Percentiles rank a stretch among this genome's conserved stretches.
Evolutionary conservation across 2,888 invertebrate species (phyloP).

Genomic region (Baronia brevicornis): DNA sequence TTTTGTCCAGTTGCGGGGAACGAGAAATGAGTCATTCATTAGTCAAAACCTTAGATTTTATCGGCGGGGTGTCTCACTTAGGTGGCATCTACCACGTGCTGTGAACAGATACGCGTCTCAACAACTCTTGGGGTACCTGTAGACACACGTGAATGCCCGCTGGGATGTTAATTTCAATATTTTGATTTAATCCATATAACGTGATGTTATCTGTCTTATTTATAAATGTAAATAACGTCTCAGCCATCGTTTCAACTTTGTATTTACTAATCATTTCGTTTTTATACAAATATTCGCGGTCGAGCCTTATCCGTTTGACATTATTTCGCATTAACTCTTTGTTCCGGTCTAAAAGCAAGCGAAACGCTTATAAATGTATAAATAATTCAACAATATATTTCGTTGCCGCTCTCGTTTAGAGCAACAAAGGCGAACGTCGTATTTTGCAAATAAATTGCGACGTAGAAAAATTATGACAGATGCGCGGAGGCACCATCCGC

Average conservation of each 20-base stretch:
- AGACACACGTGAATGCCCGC: constrained; percentile 30
- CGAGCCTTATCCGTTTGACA: constrained; percentile 32
- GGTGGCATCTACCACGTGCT: constrained; percentile 51
- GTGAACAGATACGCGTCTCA: constrained; percentile 34
- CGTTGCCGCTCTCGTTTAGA: constrained; percentile 29
- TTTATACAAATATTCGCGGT: constrained; percentile 37
- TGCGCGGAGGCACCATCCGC: constrained; percentile 45
- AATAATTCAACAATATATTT: constrained; percentile 57
- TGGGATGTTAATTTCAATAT: constrained; percentile 51
- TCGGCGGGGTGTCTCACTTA: constrained; percentile 24
- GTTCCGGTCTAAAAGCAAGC: constrained; percentile 35
- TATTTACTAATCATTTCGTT: constrained; percentile 32
- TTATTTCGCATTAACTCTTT: constrained; percentile 38
- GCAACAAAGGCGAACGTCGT: constrained; percentile 62
- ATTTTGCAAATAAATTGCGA: constrained; percentile 65
- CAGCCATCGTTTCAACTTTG: constrained; percentile 51
- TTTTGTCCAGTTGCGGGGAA: not conserved
- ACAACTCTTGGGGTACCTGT: constrained; percentile 25
- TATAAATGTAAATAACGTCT: constrained; percentile 42
- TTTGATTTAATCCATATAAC: constrained; percentile 47
- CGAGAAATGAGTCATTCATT: too few relatives aligned
- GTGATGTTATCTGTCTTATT: constrained; percentile 38
- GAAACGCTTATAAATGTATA: constrained; percentile 40
- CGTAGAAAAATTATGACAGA: constrained; percentile 75
- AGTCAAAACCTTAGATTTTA: constrained; percentile 23